phyloP scores from a whole-genome alignment of 2,113 vertebrate genomes.

The Chrysemys picta region DNA sequence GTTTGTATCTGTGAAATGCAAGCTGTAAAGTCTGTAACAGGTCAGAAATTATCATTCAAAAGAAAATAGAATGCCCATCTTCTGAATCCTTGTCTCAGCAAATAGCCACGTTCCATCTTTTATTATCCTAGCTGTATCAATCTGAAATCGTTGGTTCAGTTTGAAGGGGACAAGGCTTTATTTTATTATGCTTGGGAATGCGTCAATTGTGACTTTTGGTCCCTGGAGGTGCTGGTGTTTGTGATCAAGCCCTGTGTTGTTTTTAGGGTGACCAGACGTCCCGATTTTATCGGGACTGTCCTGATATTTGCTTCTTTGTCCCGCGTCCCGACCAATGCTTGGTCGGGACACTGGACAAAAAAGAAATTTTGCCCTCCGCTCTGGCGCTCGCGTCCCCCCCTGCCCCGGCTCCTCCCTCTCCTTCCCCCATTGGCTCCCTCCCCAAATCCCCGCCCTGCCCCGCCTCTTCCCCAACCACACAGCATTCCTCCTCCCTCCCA shows the following conservation, averaged over 20 bases:
- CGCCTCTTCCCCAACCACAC: too few relatives aligned
- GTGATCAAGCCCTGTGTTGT: neutral
- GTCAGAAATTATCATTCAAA: neutral
- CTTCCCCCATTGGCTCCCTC: too few relatives aligned
- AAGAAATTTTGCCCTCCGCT: too few relatives aligned
- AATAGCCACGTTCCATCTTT: neutral
- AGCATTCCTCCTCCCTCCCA: too few relatives aligned
- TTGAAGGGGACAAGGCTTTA: neutral
- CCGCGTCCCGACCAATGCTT: too few relatives aligned
- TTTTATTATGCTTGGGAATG: neutral
- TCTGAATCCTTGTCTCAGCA: neutral
- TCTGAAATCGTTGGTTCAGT: neutral
- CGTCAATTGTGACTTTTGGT: neutral
- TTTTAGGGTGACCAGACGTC: neutral
- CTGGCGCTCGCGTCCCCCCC: too few relatives aligned
- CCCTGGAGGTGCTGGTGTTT: neutral
- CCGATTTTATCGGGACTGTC: too few relatives aligned
- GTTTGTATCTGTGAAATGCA: slow-evolving; percentile 32
- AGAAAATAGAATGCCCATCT: neutral
- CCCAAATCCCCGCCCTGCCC: too few relatives aligned
- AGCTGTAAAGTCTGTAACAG: slow-evolving; percentile 26
- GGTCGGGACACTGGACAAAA: too few relatives aligned
- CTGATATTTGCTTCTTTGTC: too few relatives aligned
- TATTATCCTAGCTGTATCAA: neutral
- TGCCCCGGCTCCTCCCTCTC: too few relatives aligned